Percentiles rank a stretch among this genome's conserved stretches.
Conservation (phyloP, 2,113 vertebrate genomes). For the Otolemur garnettii region DNA sequence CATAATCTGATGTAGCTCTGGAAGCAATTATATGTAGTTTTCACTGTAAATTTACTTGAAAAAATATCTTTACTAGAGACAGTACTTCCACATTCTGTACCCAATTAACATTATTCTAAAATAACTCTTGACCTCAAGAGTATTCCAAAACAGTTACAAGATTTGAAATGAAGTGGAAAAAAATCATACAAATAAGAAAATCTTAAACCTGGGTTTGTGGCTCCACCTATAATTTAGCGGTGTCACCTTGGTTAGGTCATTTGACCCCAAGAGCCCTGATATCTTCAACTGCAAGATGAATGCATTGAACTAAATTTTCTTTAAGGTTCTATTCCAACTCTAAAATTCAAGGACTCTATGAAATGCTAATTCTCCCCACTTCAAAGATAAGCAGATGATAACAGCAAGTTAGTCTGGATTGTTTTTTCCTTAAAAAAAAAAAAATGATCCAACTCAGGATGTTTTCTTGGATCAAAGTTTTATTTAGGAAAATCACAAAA, state of each 20-base stretch:
- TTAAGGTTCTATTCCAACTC: neutral
- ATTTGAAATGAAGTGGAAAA: neutral
- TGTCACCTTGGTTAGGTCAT: conserved; percentile 60
- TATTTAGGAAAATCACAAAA: conserved; percentile 46
- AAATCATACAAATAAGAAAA: neutral
- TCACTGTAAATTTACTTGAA: neutral
- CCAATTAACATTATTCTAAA: conserved; percentile 59
- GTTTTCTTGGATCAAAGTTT: conserved; percentile 29
- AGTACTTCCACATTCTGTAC: conserved; percentile 15
- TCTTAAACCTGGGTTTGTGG: neutral
- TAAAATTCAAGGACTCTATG: neutral
- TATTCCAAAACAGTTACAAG: conserved; percentile 22
- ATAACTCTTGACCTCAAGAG: conserved; percentile 33
- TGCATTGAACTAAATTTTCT: neutral
- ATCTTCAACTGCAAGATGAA: conserved; percentile 44
- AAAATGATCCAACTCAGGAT: neutral
- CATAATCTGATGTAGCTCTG: neutral
- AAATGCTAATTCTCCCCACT: neutral
- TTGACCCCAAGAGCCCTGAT: neutral
- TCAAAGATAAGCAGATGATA: conserved; percentile 1
- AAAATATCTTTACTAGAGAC: neutral
- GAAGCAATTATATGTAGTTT: neutral
- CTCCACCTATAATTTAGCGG: conserved; percentile 12
- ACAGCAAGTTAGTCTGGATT: conserved; percentile 7
- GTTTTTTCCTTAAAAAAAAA: neutral